A percentile compares a stretch with the other conserved stretches of the same genome.
Evolutionary conservation across 92 coral and sea anemone species (phyloP).

Genomic region (Umimayanthus chanpuru): DNA sequence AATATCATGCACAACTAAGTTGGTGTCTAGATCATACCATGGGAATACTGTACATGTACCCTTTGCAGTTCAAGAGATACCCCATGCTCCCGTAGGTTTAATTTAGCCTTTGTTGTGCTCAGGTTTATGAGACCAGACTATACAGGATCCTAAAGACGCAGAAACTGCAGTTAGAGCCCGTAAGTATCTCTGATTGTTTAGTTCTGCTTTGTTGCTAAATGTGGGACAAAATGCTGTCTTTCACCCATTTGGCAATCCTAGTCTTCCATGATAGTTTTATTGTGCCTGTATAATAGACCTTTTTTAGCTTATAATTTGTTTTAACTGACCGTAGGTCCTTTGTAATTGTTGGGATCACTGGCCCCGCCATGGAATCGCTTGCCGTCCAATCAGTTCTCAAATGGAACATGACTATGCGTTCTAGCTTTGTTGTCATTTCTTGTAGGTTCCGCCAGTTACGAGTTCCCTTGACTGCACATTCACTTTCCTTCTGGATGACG

Average conservation of each 20-base stretch:
- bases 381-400: too few species aligned
- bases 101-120: background rate
- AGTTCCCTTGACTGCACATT: constrained; percentile 87
- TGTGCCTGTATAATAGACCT: too few species aligned
- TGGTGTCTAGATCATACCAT: too few species aligned
- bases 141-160: constrained; percentile 82
- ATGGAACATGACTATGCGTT: background rate
- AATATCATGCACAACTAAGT: too few species aligned
- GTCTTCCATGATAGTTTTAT: too few species aligned
- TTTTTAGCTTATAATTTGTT: too few species aligned
- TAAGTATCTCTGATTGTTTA: constrained; percentile 46
- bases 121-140: constrained; percentile 65
- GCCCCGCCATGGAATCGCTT: too few species aligned
- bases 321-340: too few species aligned
- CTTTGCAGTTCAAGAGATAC: background rate
- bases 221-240: too few species aligned
- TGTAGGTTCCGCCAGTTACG: constrained; percentile 78
- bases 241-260: too few species aligned
- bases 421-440: background rate
- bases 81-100: background rate
- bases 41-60: too few species aligned
- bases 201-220: too few species aligned
- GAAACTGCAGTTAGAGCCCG: constrained; percentile 90
- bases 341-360: background rate
- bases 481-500: constrained; percentile 89